phyloP scores from a whole-genome alignment of 2,113 vertebrate species.

The Carettochelys insculpta region DNA sequence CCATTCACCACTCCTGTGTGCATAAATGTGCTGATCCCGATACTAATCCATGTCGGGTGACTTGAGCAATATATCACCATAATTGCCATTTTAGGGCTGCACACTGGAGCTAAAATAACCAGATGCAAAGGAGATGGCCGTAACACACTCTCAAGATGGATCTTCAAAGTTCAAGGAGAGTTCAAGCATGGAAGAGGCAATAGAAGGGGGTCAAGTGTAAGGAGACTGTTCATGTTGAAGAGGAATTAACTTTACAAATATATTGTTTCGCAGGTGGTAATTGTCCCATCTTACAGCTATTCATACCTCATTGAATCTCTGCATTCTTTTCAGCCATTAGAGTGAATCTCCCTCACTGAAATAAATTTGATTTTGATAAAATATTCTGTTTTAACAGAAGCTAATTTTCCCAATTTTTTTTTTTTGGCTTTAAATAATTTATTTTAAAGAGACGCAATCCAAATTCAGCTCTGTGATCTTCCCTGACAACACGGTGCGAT shows the following conservation, averaged over 20 bases:
- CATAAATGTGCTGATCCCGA: conserved; percentile 88
- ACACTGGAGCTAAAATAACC: conserved; percentile 98
- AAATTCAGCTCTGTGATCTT: background rate
- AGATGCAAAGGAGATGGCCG: conserved; percentile 93
- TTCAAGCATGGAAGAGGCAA: conserved; percentile 92
- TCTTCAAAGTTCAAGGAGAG: conserved; percentile 98
- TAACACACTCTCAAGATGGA: conserved; percentile 83
- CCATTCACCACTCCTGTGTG: conserved; percentile 78
- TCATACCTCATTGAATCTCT: conserved; percentile 91
- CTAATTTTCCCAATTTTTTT: conserved; percentile 67
- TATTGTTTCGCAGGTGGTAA: conserved; percentile 93
- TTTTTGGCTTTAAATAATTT: conserved; percentile 43
- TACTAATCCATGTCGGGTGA: conserved; percentile 88
- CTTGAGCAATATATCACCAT: conserved; percentile 91
- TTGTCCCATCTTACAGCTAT: conserved; percentile 93
- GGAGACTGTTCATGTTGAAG: conserved; percentile 84
- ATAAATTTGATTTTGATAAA: conserved; percentile 83
- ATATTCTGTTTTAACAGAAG: conserved; percentile 77
- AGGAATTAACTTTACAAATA: conserved; percentile 96
- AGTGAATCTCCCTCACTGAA: conserved; percentile 76
- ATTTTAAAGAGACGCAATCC: conserved; percentile 43
- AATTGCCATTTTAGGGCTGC: conserved; percentile 94
- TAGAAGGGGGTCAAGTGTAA: conserved; percentile 89
- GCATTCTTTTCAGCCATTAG: conserved; percentile 87
- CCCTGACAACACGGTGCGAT: background rate